Percentiles rank a stretch among this genome's conserved stretches.
These are phyloP conservation scores for Uropetala carovei DNA, from an alignment of 2,888 invertebrate genomes.

Conservation along the genomic window DNA sequence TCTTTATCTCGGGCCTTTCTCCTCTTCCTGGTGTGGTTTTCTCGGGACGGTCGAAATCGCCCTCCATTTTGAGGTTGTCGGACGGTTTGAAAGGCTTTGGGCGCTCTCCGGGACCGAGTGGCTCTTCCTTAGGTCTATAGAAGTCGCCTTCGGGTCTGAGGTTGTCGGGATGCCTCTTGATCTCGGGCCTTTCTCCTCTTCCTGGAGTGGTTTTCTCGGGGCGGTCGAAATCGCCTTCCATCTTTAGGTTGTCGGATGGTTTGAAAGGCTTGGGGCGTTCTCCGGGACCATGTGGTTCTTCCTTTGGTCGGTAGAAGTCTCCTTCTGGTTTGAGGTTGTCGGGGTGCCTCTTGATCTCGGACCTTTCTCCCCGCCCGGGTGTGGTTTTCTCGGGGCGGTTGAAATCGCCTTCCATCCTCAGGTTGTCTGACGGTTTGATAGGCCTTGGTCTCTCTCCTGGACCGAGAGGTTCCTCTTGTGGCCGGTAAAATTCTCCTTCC, in stretches of 20 bases:
- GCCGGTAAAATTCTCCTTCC: slow-evolving; percentile 79
- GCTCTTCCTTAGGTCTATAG: slow-evolving; percentile 69
- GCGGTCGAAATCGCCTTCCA: slow-evolving; percentile 77
- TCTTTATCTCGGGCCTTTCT: slow-evolving; percentile 78
- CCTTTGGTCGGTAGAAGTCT: slow-evolving; percentile 71
- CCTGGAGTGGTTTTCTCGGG: slow-evolving; percentile 70
- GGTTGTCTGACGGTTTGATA: slow-evolving; percentile 74
- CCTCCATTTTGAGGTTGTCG: slow-evolving; percentile 82
- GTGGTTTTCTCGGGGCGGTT: slow-evolving; percentile 74
- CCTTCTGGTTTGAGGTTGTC: slow-evolving; percentile 75
- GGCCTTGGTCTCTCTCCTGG: slow-evolving; percentile 68
- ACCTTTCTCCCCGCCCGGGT: slow-evolving; percentile 76
- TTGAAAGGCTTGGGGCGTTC: slow-evolving; percentile 69
- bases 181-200: slow-evolving; percentile 73
- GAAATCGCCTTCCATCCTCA: slow-evolving; percentile 77
- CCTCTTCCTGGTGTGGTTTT: slow-evolving; percentile 77
- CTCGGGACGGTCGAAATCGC: slow-evolving; percentile 77
- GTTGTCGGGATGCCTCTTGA: slow-evolving; percentile 73
- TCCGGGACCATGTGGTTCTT: slow-evolving; percentile 14
- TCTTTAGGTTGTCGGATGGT: slow-evolving; percentile 74
- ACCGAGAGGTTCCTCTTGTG: slow-evolving; percentile 75
- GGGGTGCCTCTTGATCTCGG: slow-evolving; percentile 74
- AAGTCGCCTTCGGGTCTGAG: slow-evolving; percentile 74
- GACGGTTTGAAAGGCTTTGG: slow-evolving; percentile 75
- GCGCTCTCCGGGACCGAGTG: slow-evolving; percentile 75